phyloP scores from a whole-genome alignment of 2,797 vertebrate species.

The Graptemys geographica region DNA sequence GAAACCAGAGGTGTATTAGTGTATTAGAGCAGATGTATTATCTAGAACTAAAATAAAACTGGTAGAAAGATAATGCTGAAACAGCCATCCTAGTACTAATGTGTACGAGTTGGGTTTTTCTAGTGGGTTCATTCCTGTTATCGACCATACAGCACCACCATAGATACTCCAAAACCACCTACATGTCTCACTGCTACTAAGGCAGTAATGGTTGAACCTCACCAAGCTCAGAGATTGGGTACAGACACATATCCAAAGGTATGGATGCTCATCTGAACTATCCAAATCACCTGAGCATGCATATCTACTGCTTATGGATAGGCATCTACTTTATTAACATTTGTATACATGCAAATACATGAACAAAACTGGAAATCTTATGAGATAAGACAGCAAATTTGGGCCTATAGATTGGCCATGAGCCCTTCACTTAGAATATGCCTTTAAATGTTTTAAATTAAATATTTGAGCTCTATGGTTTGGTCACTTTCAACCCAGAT shows the following conservation, averaged over 20 bases:
- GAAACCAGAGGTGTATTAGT: not conserved
- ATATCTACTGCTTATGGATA: not conserved
- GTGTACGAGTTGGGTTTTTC: not conserved
- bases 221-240: not conserved
- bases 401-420: not conserved
- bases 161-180: accelerated
- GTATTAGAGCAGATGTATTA: not conserved
- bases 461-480: not conserved
- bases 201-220: not conserved
- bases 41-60: not conserved
- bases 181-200: not conserved
- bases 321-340: not conserved
- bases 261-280: not conserved
- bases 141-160: not conserved
- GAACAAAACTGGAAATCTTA: not conserved
- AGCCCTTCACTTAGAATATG: not conserved
- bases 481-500: not conserved
- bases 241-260: not conserved
- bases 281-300: not conserved
- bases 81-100: not conserved
- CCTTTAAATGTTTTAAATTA: not conserved
- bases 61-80: not conserved
- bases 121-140: not conserved
- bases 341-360: not conserved
- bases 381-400: not conserved